phyloP scores from a whole-genome alignment of 2,797 vertebrate genomes.

The Pygocentrus nattereri region DNA sequence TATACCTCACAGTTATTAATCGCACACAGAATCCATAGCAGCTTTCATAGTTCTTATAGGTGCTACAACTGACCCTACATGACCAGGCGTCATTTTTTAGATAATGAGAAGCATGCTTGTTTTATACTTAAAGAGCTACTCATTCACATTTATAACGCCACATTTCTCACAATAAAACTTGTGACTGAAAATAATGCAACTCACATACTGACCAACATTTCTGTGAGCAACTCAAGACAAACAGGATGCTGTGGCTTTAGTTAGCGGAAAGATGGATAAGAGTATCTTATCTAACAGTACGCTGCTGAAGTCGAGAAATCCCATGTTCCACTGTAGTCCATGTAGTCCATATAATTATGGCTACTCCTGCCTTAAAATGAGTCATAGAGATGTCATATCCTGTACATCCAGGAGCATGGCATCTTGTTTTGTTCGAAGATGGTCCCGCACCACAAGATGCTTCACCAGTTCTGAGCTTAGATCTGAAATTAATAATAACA shows the following conservation, averaged over 20 bases:
- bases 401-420: slow-evolving; percentile 60
- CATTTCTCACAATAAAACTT: slow-evolving; percentile 64
- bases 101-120: slow-evolving; percentile 4
- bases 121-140: slow-evolving; percentile 24
- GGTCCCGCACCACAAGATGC: slow-evolving; percentile 60
- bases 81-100: slow-evolving; percentile 27
- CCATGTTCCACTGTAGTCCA: slow-evolving; percentile 18
- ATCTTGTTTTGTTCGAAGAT: slow-evolving; percentile 60
- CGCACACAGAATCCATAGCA: slow-evolving; percentile 46
- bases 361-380: slow-evolving; percentile 8
- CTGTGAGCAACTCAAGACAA: slow-evolving; percentile 47
- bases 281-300: slow-evolving; percentile 14
- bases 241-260: slow-evolving; percentile 53
- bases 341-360: background rate
- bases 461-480: slow-evolving; percentile 64
- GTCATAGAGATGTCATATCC: slow-evolving; percentile 60
- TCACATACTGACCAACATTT: slow-evolving; percentile 47
- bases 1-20: slow-evolving; percentile 50
- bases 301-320: slow-evolving; percentile 36
- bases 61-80: slow-evolving; percentile 20
- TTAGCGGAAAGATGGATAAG: slow-evolving; percentile 44
- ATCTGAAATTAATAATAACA: slow-evolving; percentile 49
- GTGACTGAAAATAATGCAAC: slow-evolving; percentile 52
- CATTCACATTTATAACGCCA: slow-evolving; percentile 35
- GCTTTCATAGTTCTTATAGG: slow-evolving; percentile 47